Evolutionary conservation across 2,888 invertebrate species (phyloP), one percentile per base, ranked within the genome.

Genomic region (Cepaea hortensis): DNA sequence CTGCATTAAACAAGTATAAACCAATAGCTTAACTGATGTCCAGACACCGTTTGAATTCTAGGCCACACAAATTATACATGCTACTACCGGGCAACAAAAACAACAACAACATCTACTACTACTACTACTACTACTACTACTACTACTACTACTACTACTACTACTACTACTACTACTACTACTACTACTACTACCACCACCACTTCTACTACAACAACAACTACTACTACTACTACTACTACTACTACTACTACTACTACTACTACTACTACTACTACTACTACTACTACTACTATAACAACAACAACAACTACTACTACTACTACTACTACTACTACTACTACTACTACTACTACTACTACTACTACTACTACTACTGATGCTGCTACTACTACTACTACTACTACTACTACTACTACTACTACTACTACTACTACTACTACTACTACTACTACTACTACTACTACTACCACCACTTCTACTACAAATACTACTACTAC

Each of bases 221-320:
- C 86, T 86, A 84, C 88, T 88, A 87, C 88, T 88, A 88, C 86
- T 88, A 86, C 86, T 88, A 86, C 86, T 88, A 86, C 88, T 88
- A 76, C 81, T 88, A 70, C 87, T 85, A 85, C 88, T 79, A 79
- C 88, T 85, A 86, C 87, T 85, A 88, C 79, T 61, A 72, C 84
- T 55, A 81, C 81, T 70, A 80, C 85, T 81, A 85, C 81, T 50
- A 70, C 85, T 72, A 85, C 72, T 73, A 80, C 81, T 81, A 85
- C 81, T 85, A 80, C 85, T 72, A 75, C 81, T 81, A 61, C 65
- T 81, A 81, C 81, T 20, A 70, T 5, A 5, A 7, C 70, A 20
- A 70, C 4, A 20, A 70, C 11, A 20, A 18, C 70, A 13, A 18
- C 70, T 70, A 70, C n/a, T 11, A 11, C 70, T 20, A 18, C 70